Conservation (phyloP, 2,797 vertebrate species). For the Galaxias olidus region DNA sequence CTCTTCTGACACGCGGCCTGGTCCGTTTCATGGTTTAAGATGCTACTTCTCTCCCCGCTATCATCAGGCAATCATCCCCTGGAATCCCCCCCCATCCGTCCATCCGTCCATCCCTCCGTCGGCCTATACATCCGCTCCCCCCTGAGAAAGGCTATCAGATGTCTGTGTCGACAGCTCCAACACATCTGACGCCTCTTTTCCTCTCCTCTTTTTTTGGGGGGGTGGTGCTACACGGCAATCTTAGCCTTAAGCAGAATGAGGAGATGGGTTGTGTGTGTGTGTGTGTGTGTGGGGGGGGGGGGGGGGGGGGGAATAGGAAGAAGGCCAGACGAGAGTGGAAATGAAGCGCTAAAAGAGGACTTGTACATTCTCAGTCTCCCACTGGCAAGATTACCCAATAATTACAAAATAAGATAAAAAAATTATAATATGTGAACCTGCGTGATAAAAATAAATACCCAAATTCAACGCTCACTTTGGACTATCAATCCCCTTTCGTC, state of each 20-base stretch:
- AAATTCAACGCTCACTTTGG: too few relatives aligned
- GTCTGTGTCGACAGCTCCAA: slow-evolving; percentile 7
- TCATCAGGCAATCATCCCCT: slow-evolving; percentile 34
- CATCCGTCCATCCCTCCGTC: too few relatives aligned
- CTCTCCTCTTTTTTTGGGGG: background rate
- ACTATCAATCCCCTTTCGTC: too few relatives aligned
- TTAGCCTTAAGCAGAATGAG: too few relatives aligned
- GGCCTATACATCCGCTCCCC: background rate
- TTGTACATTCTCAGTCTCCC: background rate
- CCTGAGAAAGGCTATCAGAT: too few relatives aligned
- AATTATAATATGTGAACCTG: too few relatives aligned
- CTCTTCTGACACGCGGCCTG: slow-evolving; percentile 15
- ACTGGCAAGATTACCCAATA: too few relatives aligned
- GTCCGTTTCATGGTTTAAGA: slow-evolving; percentile 7
- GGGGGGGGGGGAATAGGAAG: slow-evolving; percentile 1
- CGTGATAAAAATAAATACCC: too few relatives aligned
- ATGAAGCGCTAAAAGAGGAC: slow-evolving; percentile 2
- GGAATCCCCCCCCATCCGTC: background rate
- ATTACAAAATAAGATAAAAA: too few relatives aligned
- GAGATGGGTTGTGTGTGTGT: background rate
- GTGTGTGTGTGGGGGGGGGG: slow-evolving; percentile 10
- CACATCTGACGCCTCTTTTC: slow-evolving; percentile 10
- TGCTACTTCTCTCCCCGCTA: slow-evolving; percentile 31
- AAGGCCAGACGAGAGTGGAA: background rate
- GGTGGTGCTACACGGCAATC: background rate